Percentiles rank a stretch among this genome's conserved stretches.
Evolutionary conservation across 2,797 vertebrate genomes (phyloP).

Genomic region (Siniperca obscura): DNA sequence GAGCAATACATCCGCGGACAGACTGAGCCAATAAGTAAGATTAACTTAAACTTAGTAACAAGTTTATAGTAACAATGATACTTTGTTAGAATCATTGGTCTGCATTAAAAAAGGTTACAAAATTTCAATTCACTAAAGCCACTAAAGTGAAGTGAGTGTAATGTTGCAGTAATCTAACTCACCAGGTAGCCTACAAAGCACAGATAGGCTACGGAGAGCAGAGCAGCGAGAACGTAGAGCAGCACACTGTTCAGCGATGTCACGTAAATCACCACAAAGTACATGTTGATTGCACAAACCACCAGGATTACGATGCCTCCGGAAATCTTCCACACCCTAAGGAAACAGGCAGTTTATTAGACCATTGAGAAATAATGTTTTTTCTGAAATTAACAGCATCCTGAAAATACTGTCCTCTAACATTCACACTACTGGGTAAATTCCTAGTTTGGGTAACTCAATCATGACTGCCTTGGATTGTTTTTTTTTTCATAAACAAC

Average conservation of each 20-base stretch:
- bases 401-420: not conserved
- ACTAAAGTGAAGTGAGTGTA: not conserved
- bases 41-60: not conserved
- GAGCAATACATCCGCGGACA: not conserved
- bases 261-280: slow-evolving; percentile 94
- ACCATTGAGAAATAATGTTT: slow-evolving; percentile 15
- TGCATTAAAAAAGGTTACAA: not conserved
- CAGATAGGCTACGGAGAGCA: slow-evolving; percentile 89
- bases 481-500: not conserved
- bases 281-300: slow-evolving; percentile 93
- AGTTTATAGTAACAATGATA: not conserved
- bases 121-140: not conserved
- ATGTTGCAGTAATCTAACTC: slow-evolving; percentile 68
- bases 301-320: slow-evolving; percentile 89
- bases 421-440: slow-evolving; percentile 1
- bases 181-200: slow-evolving; percentile 94
- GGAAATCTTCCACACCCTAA: slow-evolving; percentile 89
- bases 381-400: not conserved
- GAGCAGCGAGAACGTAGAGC: slow-evolving; percentile 86
- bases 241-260: slow-evolving; percentile 82
- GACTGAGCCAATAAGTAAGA: not conserved
- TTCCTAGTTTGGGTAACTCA: slow-evolving; percentile 18
- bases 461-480: not conserved
- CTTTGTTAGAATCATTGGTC: not conserved
- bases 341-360: slow-evolving; percentile 17